Evolutionary conservation across 2,888 invertebrate species (phyloP).

Genomic region (Papilio elwesi): DNA sequence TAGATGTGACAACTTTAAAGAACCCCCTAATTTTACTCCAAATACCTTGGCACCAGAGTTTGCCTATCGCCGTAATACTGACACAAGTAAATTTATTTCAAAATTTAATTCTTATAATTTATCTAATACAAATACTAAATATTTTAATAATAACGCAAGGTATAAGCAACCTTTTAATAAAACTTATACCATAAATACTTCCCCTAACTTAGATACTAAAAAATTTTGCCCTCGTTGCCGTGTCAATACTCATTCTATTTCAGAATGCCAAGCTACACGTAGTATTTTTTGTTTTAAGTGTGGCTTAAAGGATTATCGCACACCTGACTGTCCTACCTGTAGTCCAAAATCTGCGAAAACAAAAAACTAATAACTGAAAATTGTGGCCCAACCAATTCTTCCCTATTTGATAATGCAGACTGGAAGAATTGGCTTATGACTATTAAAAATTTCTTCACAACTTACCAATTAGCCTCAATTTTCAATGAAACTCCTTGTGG

Average conservation of each 20-base stretch:
- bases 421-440: slow-evolving; percentile 44
- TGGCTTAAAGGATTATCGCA: slow-evolving; percentile 31
- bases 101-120: neutral
- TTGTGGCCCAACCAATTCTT: slow-evolving; percentile 21
- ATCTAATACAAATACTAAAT: slow-evolving; percentile 7
- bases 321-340: slow-evolving; percentile 35
- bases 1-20: slow-evolving; percentile 28
- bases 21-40: slow-evolving; percentile 33
- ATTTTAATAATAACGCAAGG: neutral
- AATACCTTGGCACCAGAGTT: slow-evolving; percentile 42
- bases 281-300: slow-evolving; percentile 36
- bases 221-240: slow-evolving; percentile 13
- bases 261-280: neutral
- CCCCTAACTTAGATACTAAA: too few relatives aligned
- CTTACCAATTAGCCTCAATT: slow-evolving; percentile 37
- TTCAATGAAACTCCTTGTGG: slow-evolving; percentile 20
- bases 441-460: slow-evolving; percentile 37
- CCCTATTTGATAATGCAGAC: slow-evolving; percentile 27
- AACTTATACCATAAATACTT: neutral
- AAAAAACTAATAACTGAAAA: slow-evolving; percentile 40
- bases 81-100: slow-evolving; percentile 1
- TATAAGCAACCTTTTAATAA: neutral
- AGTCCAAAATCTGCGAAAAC: neutral
- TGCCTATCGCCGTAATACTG: slow-evolving; percentile 14
- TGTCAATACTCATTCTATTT: slow-evolving; percentile 23